Percentiles rank a stretch among this genome's conserved stretches.
Evolutionary conservation across 2,113 vertebrate species (phyloP).

Genomic region (Peromyscus polionotus): DNA sequence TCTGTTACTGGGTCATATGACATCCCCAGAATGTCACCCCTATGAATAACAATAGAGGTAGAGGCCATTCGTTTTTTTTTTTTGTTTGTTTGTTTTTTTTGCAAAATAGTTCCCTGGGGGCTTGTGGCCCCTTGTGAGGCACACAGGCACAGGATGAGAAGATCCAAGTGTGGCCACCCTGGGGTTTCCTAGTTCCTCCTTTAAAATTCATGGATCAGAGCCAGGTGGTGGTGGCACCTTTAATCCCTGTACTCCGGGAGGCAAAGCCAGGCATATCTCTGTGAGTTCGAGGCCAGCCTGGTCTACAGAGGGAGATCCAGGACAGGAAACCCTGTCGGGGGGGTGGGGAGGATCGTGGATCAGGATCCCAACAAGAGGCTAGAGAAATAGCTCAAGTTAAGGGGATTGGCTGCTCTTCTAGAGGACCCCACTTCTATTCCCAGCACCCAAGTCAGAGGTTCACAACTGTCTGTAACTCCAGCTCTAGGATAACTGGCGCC

Average conservation of each 20-base stretch:
- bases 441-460: not conserved
- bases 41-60: not conserved
- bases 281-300: too few relatives aligned
- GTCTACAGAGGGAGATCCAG: too few relatives aligned
- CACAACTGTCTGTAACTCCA: not conserved
- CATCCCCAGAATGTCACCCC: not conserved
- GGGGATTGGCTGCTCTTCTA: not conserved
- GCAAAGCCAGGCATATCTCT: too few relatives aligned
- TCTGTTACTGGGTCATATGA: not conserved
- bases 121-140: not conserved
- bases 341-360: too few relatives aligned
- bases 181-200: not conserved
- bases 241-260: too few relatives aligned
- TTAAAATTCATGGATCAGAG: not conserved
- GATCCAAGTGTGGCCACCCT: not conserved
- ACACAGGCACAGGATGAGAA: not conserved
- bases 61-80: not conserved
- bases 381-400: not conserved
- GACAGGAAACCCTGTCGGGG: too few relatives aligned
- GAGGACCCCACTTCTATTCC: not conserved
- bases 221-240: too few relatives aligned
- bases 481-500: not conserved
- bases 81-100: not conserved
- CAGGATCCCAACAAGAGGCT: not conserved
- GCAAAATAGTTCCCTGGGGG: not conserved